These are phyloP conservation scores for Urocolius indicus DNA, from an alignment of 2,113 vertebrate genomes.

Conservation along the genomic window DNA sequence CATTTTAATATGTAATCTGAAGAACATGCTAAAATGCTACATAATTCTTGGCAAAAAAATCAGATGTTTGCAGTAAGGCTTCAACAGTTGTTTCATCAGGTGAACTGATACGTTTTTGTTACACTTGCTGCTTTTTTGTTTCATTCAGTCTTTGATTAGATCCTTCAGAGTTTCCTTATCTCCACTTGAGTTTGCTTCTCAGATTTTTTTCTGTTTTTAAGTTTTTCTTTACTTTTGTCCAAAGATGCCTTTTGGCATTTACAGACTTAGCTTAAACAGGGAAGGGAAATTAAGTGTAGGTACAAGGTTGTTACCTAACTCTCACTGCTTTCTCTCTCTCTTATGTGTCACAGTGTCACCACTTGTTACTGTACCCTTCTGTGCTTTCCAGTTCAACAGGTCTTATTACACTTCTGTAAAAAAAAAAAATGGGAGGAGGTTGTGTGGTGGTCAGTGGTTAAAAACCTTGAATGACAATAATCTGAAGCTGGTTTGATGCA, in stretches of 20 bases:
- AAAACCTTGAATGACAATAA: background rate
- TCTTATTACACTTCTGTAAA: background rate
- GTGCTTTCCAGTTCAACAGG: background rate
- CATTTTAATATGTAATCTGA: background rate
- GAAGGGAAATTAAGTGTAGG: background rate
- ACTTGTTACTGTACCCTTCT: background rate
- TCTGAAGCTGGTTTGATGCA: background rate
- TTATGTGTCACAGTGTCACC: background rate
- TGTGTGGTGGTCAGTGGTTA: background rate
- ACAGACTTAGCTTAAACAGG: background rate
- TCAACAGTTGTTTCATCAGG: background rate
- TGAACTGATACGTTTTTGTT: background rate
- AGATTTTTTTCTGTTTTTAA: background rate
- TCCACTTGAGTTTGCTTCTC: background rate
- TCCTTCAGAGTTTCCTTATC: background rate
- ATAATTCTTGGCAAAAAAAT: conserved; percentile 45
- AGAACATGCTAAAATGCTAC: background rate
- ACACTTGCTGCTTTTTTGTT: background rate
- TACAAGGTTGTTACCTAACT: background rate
- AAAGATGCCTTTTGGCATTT: background rate
- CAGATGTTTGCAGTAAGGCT: background rate
- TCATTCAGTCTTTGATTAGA: background rate
- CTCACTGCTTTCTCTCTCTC: background rate
- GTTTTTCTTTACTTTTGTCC: background rate
- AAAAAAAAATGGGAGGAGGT: background rate